phyloP scores from a whole-genome alignment of 2,888 invertebrate genomes.

The Uropetala carovei region DNA sequence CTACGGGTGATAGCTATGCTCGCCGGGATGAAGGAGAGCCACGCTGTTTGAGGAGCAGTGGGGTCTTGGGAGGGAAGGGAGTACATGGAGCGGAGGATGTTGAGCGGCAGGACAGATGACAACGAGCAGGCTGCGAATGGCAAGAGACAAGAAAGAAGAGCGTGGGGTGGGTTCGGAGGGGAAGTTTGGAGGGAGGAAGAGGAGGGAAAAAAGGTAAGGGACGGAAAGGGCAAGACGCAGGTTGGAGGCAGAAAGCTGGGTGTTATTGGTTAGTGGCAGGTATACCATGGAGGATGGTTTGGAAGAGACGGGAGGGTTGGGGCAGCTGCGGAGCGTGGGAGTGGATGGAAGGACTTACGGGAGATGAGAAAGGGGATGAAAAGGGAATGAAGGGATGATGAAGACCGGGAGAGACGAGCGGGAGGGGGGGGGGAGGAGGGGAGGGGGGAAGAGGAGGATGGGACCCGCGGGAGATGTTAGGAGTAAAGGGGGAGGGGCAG shows the following conservation, averaged over 20 bases:
- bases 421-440: not conserved
- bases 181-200: not conserved
- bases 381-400: not conserved
- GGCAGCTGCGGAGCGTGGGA: not conserved
- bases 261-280: no score
- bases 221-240: not conserved
- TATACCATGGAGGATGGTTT: not conserved
- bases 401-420: not conserved
- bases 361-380: not conserved
- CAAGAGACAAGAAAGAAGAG: not conserved
- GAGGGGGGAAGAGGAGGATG: not conserved
- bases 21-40: no score
- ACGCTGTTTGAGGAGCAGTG: not conserved
- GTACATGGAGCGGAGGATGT: not conserved
- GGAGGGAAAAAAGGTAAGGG: not conserved
- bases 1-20: no score
- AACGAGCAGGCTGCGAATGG: not conserved
- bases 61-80: not conserved
- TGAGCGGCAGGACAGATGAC: not conserved
- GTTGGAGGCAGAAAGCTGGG: no score
- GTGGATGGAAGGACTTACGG: not conserved
- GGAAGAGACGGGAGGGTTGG: not conserved
- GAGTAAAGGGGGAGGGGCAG: not conserved
- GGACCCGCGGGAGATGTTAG: not conserved
- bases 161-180: not conserved